Base-by-base conservation (phyloP, 2,113 vertebrate species). In the Craseonycteris thonglongyai region DNA sequence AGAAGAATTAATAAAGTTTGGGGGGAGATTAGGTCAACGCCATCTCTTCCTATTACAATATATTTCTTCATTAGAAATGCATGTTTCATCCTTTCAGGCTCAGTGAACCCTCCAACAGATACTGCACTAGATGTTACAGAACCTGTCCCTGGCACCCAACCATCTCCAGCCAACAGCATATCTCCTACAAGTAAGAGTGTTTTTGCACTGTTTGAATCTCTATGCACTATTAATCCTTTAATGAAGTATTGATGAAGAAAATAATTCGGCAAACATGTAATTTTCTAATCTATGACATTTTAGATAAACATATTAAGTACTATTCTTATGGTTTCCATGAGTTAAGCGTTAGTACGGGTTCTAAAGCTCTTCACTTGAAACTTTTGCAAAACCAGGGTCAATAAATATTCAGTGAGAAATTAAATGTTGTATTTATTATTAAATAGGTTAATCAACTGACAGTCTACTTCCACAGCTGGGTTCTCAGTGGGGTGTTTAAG, bases 361-460 rank as follows among this genome's bases (percentile, higher is more conserved):
- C 40, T 69, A 69, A 75, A 90, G 33, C 45, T 42, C n/a, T 78
- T 91, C 66, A 74, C 12, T 94, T 88, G 5, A 88, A 80, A 45
- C 28, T 8, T 12, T 92, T 40, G 24, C 26, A 86, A 96, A 92
- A 81, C 65, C 42, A 33, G 26, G 18, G 26, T 59, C 16, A 63
- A 65, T 90, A 90, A 89, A 81, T 92, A 92, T 56, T 92, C 63
- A 80, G 40, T 54, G 35, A 93, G 47, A 47, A 88, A 84, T 69
- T 74, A 65, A 78, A 88, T 88, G 90, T 58, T 61, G 7, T 61
- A 47, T 82, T 88, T 85, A 91, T 95, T 92, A 74, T 92, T 95
- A 83, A 96, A 65, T 65, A 87, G 30, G 10, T 51, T 95, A 93
- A 82, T 86, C 75, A 79, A 71, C 66, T 59, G 54, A 65, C 26